Conservation (phyloP, 2,888 invertebrate genomes). For the Drosophila tripunctata region DNA sequence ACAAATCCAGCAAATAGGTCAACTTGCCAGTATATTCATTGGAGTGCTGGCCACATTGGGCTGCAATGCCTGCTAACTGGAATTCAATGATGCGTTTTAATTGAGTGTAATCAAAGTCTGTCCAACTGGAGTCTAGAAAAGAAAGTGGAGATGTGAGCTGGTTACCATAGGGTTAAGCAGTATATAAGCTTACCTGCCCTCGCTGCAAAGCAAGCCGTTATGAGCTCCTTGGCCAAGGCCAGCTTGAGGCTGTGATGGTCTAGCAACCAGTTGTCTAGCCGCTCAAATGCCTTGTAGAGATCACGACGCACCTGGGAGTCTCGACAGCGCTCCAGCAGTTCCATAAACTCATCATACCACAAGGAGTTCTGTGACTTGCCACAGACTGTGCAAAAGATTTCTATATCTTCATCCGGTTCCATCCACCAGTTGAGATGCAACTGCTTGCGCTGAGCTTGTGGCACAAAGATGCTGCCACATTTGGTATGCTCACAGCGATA, state of each 20-base stretch:
- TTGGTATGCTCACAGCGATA: conserved; percentile 68
- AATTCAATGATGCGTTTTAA: conserved; percentile 53
- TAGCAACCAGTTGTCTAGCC: conserved; percentile 47
- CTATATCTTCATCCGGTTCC: neutral
- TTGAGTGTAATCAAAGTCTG: conserved; percentile 53
- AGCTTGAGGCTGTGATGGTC: conserved; percentile 58
- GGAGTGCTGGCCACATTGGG: conserved; percentile 46
- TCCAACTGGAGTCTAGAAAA: conserved; percentile 39
- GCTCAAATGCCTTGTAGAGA: conserved; percentile 48
- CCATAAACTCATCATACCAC: conserved; percentile 43
- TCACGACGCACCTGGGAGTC: conserved; percentile 21
- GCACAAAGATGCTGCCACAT: conserved; percentile 64
- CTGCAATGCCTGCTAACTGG: conserved; percentile 40
- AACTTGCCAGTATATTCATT: conserved; percentile 59
- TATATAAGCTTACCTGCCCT: conserved; percentile 38
- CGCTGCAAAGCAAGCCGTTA: conserved; percentile 35
- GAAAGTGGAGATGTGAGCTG: neutral
- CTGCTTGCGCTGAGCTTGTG: conserved; percentile 3
- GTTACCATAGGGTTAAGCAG: neutral
- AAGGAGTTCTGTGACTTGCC: conserved; percentile 38
- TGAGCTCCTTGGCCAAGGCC: conserved; percentile 37
- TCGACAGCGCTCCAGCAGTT: conserved; percentile 19
- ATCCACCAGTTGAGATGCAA: conserved; percentile 65
- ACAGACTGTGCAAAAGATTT: conserved; percentile 59
- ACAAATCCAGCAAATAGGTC: conserved; percentile 69